Evolutionary conservation across 2,888 invertebrate species (phyloP).

Genomic region (Graphium colonna): DNA sequence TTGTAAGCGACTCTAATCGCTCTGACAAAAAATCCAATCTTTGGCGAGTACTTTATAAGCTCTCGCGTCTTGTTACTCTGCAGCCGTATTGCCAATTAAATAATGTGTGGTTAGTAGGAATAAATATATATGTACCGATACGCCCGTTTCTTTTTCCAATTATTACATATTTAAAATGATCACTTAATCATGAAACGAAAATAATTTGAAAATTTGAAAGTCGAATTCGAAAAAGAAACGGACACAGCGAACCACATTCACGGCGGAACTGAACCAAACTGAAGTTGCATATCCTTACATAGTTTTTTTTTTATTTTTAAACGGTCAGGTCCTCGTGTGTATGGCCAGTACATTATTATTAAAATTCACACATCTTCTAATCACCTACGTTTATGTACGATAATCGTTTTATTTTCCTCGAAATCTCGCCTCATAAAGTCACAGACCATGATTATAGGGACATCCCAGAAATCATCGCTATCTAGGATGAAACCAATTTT

Average conservation of each 20-base stretch:
- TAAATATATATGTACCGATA: constrained; percentile 34
- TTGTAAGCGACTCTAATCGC: constrained; percentile 45
- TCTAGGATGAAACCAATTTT: constrained; percentile 66
- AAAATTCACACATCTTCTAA: constrained; percentile 51
- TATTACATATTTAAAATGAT: no score
- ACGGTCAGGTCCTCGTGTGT: constrained; percentile 40
- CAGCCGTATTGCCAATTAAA: constrained; percentile 66
- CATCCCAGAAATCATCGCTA: constrained; percentile 46
- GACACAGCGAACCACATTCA: constrained; percentile 32
- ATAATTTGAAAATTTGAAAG: no score
- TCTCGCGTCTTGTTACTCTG: constrained; percentile 64
- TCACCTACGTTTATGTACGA: constrained; percentile 71
- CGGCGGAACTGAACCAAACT: constrained; percentile 23
- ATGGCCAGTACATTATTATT: constrained; percentile 40
- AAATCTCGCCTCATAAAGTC: constrained; percentile 45
- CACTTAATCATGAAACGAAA: no score
- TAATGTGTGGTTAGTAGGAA: constrained; percentile 60
- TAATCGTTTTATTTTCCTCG: constrained; percentile 42
- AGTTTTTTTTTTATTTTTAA: no score
- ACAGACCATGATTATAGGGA: constrained; percentile 48
- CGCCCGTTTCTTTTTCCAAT: constrained; percentile 56
- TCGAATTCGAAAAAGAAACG: constrained; percentile 35
- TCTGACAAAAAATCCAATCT: constrained; percentile 68
- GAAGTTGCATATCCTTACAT: neutral
- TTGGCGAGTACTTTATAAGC: constrained; percentile 57